Conservation (phyloP, 2,113 vertebrate genomes). For the Edolisoma coerulescens region DNA sequence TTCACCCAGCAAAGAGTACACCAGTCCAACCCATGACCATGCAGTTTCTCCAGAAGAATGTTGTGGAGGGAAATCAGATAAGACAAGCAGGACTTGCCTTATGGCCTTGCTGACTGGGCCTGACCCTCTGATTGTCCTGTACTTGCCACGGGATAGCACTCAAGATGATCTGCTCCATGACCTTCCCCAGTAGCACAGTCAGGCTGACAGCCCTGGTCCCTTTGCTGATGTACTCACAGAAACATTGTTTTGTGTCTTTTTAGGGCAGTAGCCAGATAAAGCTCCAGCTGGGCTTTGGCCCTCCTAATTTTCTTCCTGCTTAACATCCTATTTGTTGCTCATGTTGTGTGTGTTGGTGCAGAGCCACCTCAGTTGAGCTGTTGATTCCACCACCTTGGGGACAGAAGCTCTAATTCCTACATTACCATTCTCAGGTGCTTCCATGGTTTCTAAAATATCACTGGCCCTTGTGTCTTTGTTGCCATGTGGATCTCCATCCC, state of each 20-base stretch:
- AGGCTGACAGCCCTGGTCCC: background rate
- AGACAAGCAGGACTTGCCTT: background rate
- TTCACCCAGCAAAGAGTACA: background rate
- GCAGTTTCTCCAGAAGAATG: background rate
- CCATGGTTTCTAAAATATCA: background rate
- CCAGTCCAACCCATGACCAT: no score
- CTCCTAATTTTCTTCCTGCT: background rate
- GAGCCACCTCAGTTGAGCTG: background rate
- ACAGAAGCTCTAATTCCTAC: background rate
- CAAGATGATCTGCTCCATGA: background rate
- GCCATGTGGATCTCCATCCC: background rate
- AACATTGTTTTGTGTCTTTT: background rate
- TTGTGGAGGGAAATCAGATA: background rate
- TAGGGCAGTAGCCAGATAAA: background rate
- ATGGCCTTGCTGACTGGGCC: background rate
- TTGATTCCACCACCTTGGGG: background rate
- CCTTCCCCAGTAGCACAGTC: background rate
- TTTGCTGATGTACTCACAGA: background rate
- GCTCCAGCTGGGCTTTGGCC: background rate
- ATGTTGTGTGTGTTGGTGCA: background rate
- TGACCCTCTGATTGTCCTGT: background rate
- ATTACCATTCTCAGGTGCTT: background rate
- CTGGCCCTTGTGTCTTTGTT: background rate
- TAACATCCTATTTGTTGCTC: background rate
- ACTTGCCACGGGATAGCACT: background rate